These are phyloP conservation scores for Nemoura dubitans DNA, from an alignment of 2,888 invertebrate genomes.

Conservation along the genomic window DNA sequence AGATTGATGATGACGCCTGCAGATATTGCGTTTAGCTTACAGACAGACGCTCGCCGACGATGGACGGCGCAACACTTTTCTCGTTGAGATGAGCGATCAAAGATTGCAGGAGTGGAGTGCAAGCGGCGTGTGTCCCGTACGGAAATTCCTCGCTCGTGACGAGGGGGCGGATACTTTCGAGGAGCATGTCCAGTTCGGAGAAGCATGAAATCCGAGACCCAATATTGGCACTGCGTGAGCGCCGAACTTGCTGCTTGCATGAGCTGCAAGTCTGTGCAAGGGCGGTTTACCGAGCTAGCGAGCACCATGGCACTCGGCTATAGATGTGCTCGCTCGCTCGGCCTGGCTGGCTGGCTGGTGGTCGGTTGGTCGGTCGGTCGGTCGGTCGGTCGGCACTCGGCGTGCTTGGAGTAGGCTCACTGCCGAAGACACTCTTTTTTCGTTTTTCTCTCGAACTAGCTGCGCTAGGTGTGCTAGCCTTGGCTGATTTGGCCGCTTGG, in stretches of 20 bases:
- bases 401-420: background rate
- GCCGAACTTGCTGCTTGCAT: background rate
- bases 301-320: too few relatives aligned
- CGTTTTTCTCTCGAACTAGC: background rate
- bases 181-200: background rate
- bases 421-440: background rate
- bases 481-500: conserved; percentile 12
- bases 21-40: background rate
- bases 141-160: conserved; percentile 7
- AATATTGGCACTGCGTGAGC: background rate
- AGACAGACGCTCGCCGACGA: background rate
- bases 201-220: background rate
- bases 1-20: background rate
- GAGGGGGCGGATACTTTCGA: background rate
- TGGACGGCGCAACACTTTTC: background rate
- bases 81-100: background rate
- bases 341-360: too few relatives aligned
- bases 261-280: too few relatives aligned
- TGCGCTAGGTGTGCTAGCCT: background rate
- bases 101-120: background rate
- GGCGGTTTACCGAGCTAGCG: too few relatives aligned
- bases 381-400: background rate
- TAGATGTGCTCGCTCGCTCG: too few relatives aligned
- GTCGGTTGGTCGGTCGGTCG: background rate
- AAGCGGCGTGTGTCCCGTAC: background rate